Conservation (phyloP, 2,113 vertebrate species). For the Pavo muticus region DNA sequence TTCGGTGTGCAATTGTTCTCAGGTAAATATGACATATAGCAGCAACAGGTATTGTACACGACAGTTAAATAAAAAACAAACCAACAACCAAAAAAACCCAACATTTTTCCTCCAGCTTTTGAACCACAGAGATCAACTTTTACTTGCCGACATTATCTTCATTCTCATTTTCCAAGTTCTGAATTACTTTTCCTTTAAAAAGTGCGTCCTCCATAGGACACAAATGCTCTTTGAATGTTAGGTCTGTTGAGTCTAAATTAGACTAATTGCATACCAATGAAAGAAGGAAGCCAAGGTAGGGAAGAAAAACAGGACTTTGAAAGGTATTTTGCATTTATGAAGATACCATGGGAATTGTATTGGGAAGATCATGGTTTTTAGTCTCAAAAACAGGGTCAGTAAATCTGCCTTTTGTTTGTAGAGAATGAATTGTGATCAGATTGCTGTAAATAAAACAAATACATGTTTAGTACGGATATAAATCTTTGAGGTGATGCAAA, state of each 20-base stretch:
- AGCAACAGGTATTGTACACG: background rate
- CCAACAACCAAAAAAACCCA: no score
- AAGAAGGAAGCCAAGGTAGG: conserved; percentile 35
- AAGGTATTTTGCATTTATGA: conserved; percentile 33
- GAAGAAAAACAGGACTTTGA: conserved; percentile 58
- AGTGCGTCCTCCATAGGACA: background rate
- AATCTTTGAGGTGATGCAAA: background rate
- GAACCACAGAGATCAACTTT: conserved; percentile 5
- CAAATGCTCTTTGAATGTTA: conserved; percentile 33
- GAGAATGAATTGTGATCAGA: conserved; percentile 46
- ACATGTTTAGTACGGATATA: conserved; percentile 12
- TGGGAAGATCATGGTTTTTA: conserved; percentile 41
- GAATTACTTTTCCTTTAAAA: conserved; percentile 41
- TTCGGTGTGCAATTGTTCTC: background rate
- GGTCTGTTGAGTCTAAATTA: conserved; percentile 33
- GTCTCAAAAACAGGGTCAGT: conserved; percentile 27
- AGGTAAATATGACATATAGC: background rate
- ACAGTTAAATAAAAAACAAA: background rate
- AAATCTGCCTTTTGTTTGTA: conserved; percentile 66
- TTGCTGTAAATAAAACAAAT: conserved; percentile 64
- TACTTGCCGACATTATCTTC: background rate
- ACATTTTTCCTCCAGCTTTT: conserved; percentile 20
- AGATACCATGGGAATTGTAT: background rate
- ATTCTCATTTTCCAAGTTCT: conserved; percentile 41
- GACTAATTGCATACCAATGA: background rate